These are phyloP conservation scores for Chrysoperla carnea DNA, from an alignment of 1,140 invertebrate genomes.

Conservation along the genomic window DNA sequence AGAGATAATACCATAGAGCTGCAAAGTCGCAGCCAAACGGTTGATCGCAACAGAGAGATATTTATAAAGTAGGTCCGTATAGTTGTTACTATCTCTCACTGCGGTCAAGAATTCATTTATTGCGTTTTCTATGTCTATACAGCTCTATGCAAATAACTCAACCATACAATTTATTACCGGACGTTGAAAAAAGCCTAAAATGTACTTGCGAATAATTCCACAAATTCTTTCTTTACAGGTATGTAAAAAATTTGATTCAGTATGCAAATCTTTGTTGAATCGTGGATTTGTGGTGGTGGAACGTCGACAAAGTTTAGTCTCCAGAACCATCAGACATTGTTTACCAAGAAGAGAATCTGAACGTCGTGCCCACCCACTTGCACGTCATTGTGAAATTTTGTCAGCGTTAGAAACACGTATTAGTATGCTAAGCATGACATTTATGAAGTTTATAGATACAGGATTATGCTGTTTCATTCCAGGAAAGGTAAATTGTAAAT, in stretches of 20 bases:
- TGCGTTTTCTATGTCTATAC: too few relatives aligned
- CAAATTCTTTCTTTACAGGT: too few relatives aligned
- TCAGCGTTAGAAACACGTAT: constrained; percentile 80
- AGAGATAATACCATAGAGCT: too few relatives aligned
- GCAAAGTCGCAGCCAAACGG: too few relatives aligned
- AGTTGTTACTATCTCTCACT: too few relatives aligned
- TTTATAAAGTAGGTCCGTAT: too few relatives aligned
- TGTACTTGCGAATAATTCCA: too few relatives aligned
- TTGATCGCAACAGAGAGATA: too few relatives aligned
- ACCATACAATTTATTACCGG: too few relatives aligned
- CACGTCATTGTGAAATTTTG: constrained; percentile 74
- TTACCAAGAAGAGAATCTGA: constrained; percentile 79
- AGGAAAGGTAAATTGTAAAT: constrained; percentile 46
- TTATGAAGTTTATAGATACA: constrained; percentile 67
- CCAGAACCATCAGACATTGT: constrained; percentile 61
- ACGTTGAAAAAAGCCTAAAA: too few relatives aligned
- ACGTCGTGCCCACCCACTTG: constrained; percentile 60
- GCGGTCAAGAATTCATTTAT: too few relatives aligned
- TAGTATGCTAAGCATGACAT: constrained; percentile 85
- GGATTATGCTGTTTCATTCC: constrained; percentile 83
- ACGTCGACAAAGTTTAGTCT: constrained; percentile 50
- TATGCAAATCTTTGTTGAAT: constrained; percentile 57
- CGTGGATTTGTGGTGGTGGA: constrained; percentile 67
- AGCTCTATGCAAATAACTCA: too few relatives aligned
- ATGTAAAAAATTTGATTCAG: constrained; percentile 59